Percentiles rank a stretch among this genome's conserved stretches.
These are phyloP conservation scores for Chymomyza amoena DNA, from an alignment of 2,888 invertebrate species.

Conservation along the genomic window DNA sequence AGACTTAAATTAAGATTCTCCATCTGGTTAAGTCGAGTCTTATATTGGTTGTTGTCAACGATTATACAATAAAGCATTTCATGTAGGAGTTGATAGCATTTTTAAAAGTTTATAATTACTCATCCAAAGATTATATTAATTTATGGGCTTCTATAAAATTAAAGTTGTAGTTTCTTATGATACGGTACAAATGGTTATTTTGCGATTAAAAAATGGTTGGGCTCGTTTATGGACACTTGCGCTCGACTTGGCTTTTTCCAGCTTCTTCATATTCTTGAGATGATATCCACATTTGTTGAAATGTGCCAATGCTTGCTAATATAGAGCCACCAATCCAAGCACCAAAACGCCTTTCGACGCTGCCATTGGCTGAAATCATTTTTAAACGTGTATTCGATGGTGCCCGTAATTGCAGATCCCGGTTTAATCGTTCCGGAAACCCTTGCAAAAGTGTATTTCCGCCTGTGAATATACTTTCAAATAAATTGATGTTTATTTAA, in stretches of 20 bases:
- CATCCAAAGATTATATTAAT: not conserved
- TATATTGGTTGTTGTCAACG: not conserved
- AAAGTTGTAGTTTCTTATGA: conserved; percentile 18
- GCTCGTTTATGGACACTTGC: conserved; percentile 89
- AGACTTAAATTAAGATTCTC: not conserved
- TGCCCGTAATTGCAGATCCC: conserved; percentile 91
- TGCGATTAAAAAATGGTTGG: conserved; percentile 13
- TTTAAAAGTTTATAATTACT: conserved; percentile 1
- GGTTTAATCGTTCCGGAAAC: conserved; percentile 94
- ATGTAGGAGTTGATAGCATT: conserved; percentile 17
- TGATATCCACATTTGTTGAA: conserved; percentile 99
- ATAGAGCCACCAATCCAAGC: conserved; percentile 99
- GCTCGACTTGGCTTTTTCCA: conserved; percentile 97
- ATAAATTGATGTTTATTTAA: not conserved
- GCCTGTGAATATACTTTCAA: conserved; percentile 46
- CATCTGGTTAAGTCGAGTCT: not conserved
- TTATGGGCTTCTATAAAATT: conserved; percentile 26
- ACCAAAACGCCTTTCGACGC: conserved; percentile 94
- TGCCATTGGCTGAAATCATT: conserved; percentile 93
- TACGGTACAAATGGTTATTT: not conserved
- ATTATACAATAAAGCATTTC: conserved; percentile 13
- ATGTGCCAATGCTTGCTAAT: conserved; percentile 97
- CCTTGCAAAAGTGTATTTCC: conserved; percentile 96
- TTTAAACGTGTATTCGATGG: conserved; percentile 97
- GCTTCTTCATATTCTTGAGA: conserved; percentile 99